Evolutionary conservation across 2,113 vertebrate genomes (phyloP).

Genomic region (Tringa solitaria): DNA sequence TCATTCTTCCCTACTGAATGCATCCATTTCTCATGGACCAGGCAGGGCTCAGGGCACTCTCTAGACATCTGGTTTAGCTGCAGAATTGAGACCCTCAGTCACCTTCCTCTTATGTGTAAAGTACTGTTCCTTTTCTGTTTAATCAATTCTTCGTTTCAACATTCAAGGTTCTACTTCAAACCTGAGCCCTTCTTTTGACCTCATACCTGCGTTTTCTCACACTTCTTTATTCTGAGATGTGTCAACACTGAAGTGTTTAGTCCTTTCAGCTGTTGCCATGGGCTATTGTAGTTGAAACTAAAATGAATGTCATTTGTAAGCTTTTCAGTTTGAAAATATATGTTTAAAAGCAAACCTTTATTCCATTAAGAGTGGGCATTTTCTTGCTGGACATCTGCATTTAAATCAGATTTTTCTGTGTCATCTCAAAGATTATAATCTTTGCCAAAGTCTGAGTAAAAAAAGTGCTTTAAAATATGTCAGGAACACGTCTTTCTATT

Average conservation of each 20-base stretch:
- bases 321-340: neutral
- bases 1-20: neutral
- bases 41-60: neutral
- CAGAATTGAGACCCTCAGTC: neutral
- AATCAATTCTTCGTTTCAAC: neutral
- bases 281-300: neutral
- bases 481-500: neutral
- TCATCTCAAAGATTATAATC: neutral
- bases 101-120: neutral
- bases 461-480: neutral
- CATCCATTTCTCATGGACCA: neutral
- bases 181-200: neutral
- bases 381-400: neutral
- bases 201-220: neutral
- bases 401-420: neutral
- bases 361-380: neutral
- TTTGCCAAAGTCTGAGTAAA: neutral
- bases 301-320: neutral
- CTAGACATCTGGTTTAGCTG: neutral
- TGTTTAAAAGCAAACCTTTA: neutral
- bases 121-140: neutral
- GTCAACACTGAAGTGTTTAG: neutral
- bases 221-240: neutral
- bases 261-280: neutral
- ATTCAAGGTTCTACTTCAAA: neutral